Conservation (phyloP, 2,888 invertebrate species). For the Caenorhabditis imperialis region DNA sequence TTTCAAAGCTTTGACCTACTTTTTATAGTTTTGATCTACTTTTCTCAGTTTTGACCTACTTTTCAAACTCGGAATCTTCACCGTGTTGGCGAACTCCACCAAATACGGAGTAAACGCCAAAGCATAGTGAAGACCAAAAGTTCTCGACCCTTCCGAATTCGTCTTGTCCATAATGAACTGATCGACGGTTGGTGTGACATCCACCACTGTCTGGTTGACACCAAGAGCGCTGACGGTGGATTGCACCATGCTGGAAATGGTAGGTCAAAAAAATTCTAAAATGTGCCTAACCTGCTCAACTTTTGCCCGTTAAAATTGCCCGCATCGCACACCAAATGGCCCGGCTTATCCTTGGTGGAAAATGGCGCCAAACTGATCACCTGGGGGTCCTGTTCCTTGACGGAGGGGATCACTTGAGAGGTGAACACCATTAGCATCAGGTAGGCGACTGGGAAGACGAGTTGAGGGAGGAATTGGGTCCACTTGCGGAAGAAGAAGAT, state of each 20-base stretch:
- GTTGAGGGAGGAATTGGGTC: constrained; percentile 72
- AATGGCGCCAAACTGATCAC: constrained; percentile 47
- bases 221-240: constrained; percentile 13
- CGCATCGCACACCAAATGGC: constrained; percentile 34
- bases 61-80: too few relatives aligned
- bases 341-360: constrained; percentile 23
- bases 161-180: constrained; percentile 37
- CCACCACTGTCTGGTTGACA: constrained; percentile 29
- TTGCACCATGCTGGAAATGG: constrained; percentile 29
- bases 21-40: too few relatives aligned
- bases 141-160: constrained; percentile 52
- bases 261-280: not conserved
- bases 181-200: constrained; percentile 23
- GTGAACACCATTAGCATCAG: constrained; percentile 56
- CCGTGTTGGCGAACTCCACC: too few relatives aligned
- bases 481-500: constrained; percentile 71
- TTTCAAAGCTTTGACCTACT: too few relatives aligned
- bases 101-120: constrained; percentile 53
- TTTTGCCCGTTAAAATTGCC: constrained; percentile 10
- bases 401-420: constrained; percentile 53
- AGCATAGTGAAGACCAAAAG: constrained; percentile 68
- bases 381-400: constrained; percentile 58
- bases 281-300: constrained; percentile 17
- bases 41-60: constrained; percentile 2
- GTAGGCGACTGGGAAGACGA: constrained; percentile 68